These are phyloP conservation scores for Melanargia galathea DNA, from an alignment of 2,888 invertebrate species.

Conservation along the genomic window DNA sequence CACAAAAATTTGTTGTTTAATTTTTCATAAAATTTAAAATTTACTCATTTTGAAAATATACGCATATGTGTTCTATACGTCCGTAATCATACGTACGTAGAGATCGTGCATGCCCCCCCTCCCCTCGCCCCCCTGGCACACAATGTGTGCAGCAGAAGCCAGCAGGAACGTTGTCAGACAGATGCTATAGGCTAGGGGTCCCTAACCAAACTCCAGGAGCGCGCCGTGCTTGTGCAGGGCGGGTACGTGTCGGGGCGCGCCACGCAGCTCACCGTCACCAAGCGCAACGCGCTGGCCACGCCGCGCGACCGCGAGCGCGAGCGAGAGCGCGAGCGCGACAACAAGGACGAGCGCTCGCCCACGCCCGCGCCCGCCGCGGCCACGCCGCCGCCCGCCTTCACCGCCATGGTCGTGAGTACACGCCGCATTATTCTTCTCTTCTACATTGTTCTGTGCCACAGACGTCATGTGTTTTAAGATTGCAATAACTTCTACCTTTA, in stretches of 20 bases:
- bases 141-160: conserved; percentile 48
- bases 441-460: no score
- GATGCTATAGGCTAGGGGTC: conserved; percentile 72
- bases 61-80: no score
- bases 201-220: conserved; percentile 85
- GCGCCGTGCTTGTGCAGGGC: conserved; percentile 85
- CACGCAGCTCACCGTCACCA: conserved; percentile 85
- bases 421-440: neutral
- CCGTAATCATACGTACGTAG: neutral
- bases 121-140: neutral
- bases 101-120: neutral
- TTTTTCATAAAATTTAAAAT: no score
- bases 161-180: conserved; percentile 61
- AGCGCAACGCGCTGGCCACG: conserved; percentile 88
- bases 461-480: no score
- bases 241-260: conserved; percentile 85
- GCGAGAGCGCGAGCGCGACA: conserved; percentile 50
- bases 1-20: no score
- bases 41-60: no score
- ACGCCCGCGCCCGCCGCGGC: conserved; percentile 52
- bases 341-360: conserved; percentile 80
- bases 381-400: conserved; percentile 66
- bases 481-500: no score
- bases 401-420: conserved; percentile 58
- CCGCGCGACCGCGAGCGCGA: conserved; percentile 75